Evolutionary conservation across 2,113 vertebrate species (phyloP), one percentile per base, ranked within the genome.

Genomic region (Pardalotus punctatus): DNA sequence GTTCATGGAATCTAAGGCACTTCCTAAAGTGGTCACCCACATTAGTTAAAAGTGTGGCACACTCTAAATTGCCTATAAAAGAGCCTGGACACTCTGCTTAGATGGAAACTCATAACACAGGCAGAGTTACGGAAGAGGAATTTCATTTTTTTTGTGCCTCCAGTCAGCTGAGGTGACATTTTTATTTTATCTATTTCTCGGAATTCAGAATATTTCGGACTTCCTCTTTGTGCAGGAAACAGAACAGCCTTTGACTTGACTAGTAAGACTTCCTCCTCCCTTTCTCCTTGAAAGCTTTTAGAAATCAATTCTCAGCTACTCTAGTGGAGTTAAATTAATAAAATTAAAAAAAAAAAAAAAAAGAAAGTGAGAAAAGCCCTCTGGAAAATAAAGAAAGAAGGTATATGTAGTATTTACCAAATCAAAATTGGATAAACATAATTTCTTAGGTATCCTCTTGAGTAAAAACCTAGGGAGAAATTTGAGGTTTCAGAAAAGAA

Each of bases 181-280:
- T 93, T 86, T 11, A 82, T 88, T 95, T 70, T 80, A 83, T 88
- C 93, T 86, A 0, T 81, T 93, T 91, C 92, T 94, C 91, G 69
- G 73, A 87, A 95, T 91, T 83, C 82, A 70, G 79, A 80, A 45
- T 66, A 67, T 78, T 96, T 96, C 47, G 70, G 33, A 85, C 92
- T 96, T 96, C 91, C 92, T 94, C 71, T 90, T 95, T 88, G 60
- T 81, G 22, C 42, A 92, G 88, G 87, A 91, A 94, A 67, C 29
- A 48, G 57, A 88, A 45, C 72, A 84, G 62, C 54, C n/a, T 95
- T 91, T 87, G 47, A 45, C 54, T 86, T 67, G 58, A 5, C 51
- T 14, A 64, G 65, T 50, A 77, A 88, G 64, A 86, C 86, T 96
- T 96, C 87, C 79, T 90, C 48, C 66, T 94, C 85, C 40, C 43